These are phyloP conservation scores for Agrypnia vestita DNA, from an alignment of 1,140 invertebrate genomes.

Conservation along the genomic window DNA sequence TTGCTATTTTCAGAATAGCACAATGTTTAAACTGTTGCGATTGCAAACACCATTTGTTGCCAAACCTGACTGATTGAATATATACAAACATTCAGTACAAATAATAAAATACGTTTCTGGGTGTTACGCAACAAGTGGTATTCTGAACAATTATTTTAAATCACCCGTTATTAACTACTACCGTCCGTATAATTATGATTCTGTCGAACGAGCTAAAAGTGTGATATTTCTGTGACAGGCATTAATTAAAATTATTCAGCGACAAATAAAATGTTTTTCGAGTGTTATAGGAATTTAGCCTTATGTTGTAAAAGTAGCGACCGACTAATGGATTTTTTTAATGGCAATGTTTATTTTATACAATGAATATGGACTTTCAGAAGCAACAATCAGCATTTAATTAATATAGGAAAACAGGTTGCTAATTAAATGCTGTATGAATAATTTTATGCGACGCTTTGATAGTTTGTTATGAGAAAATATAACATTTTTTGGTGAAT, in stretches of 20 bases:
- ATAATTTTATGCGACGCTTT: slow-evolving; percentile 30
- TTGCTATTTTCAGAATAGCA: no score
- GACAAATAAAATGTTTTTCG: slow-evolving; percentile 1
- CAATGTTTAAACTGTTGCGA: no score
- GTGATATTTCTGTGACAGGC: slow-evolving; percentile 9
- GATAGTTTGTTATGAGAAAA: slow-evolving; percentile 46
- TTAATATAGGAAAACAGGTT: slow-evolving; percentile 36
- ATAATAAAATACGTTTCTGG: no score
- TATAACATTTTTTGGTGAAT: slow-evolving; percentile 24
- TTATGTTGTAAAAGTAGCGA: slow-evolving; percentile 17
- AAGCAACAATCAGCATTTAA: slow-evolving; percentile 41
- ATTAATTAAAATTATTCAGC: slow-evolving; percentile 7
- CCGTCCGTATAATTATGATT: no score
- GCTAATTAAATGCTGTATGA: slow-evolving; percentile 39
- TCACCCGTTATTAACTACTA: no score
- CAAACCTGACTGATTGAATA: no score
- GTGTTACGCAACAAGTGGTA: no score
- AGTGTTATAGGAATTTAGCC: not conserved
- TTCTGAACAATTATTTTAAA: no score
- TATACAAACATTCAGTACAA: no score
- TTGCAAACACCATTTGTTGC: no score
- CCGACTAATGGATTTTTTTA: slow-evolving; percentile 10
- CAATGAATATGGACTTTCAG: slow-evolving; percentile 31
- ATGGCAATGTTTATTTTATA: slow-evolving; percentile 40
- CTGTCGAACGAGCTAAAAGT: not conserved